Conservation (phyloP, 2,797 vertebrate species). For the Menidia menidia region DNA sequence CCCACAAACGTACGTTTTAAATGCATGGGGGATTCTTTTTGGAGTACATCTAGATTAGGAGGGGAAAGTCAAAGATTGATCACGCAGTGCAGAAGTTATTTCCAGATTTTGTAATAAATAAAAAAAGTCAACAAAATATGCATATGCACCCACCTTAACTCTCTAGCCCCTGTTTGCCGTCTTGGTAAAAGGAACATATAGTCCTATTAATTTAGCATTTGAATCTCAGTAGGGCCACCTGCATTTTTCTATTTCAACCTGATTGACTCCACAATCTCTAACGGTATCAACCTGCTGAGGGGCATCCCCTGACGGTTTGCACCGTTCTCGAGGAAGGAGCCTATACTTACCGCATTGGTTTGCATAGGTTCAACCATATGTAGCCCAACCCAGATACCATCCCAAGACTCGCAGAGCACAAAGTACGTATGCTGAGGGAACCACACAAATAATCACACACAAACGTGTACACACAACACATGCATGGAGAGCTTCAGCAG, state of each 20-base stretch:
- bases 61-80: constrained; percentile 27
- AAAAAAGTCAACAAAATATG: constrained; percentile 19
- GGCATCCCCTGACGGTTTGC: constrained; percentile 30
- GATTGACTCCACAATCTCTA: constrained; percentile 51
- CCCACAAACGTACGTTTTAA: constrained; percentile 64
- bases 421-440: constrained; percentile 65
- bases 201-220: constrained; percentile 71
- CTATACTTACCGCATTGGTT: constrained; percentile 43
- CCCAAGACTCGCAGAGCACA: constrained; percentile 53
- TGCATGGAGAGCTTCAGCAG: constrained; percentile 73
- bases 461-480: constrained; percentile 37
- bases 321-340: constrained; percentile 36
- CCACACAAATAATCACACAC: constrained; percentile 70
- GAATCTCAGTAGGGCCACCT: constrained; percentile 58
- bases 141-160: constrained; percentile 32
- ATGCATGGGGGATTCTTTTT: constrained; percentile 52
- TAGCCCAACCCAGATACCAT: constrained; percentile 75
- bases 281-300: constrained; percentile 55
- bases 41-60: constrained; percentile 43
- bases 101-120: constrained; percentile 22
- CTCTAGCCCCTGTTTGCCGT: constrained; percentile 14
- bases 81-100: constrained; percentile 38
- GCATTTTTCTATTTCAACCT: constrained; percentile 37
- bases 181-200: constrained; percentile 31
- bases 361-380: constrained; percentile 63